Evolutionary conservation across 2,888 invertebrate species (phyloP), one percentile per base, ranked within the genome.

Genomic region (Creontiades dilutus): DNA sequence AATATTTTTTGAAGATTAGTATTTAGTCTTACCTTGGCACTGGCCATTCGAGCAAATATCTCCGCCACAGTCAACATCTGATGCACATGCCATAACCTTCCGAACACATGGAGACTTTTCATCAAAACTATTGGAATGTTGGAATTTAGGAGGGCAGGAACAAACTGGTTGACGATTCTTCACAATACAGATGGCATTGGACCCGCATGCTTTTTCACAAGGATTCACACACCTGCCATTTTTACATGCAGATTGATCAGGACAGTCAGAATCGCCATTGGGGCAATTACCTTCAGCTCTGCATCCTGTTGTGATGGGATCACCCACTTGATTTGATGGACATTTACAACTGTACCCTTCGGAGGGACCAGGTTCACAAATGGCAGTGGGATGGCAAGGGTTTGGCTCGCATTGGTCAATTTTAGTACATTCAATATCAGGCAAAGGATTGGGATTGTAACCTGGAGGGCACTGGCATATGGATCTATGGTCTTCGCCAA

Each of bases 381-480:
- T 94, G 1, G 98, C 98, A 0, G 96, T 95, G 2, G 95, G 93
- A 93, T 98, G 98, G 92, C 98, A 98, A 13, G 97, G 96, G 93
- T 96, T 96, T 0, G 96, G 95, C 76, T 92, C 91, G 92, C 98
- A 98, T 68, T 95, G 94, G 92, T 97, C 96, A 16, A 96, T 94
- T 91, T 95, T 94, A 86, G 95, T 94, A 93, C 98, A 98, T 92
- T 96, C 96, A 14, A 97, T 95, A 92, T 98, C 98, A n/a, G 98
- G 95, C 47, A 97, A 93, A 1, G 98, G 97, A 93, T 97, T 96
- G 0, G 97, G 95, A 92, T 94, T 95, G 93, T 95, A 97, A 13
- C 98, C 98, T 48, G 96, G 96, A 55, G 97, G 97, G 93, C 98
- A 98, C 93, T 97, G 97, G 92, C 98, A 98, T 23, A 95, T 95